Conservation (phyloP, 2,888 invertebrate genomes). For the Nebria brevicollis region DNA sequence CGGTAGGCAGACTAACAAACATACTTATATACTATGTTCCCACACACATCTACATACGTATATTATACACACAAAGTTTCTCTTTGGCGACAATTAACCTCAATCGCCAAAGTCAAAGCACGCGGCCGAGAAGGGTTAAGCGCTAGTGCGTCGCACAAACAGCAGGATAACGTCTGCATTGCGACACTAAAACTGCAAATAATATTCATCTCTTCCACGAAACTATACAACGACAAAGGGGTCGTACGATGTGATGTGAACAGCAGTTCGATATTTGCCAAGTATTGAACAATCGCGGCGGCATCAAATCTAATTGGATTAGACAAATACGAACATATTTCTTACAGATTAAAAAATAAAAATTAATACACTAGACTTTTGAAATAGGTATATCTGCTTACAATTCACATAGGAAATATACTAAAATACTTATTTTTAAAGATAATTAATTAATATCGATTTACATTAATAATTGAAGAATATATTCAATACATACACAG, state of each 20-base stretch:
- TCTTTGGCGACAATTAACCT: conserved; percentile 36
- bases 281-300: not conserved
- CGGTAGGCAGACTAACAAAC: not conserved
- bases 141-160: conserved; percentile 17
- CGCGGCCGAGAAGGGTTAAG: conserved; percentile 19
- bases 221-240: not conserved
- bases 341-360: too few species aligned
- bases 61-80: conserved; percentile 32
- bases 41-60: not conserved
- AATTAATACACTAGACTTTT: too few species aligned
- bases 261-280: not conserved
- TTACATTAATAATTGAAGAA: too few species aligned
- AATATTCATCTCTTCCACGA: conserved; percentile 22
- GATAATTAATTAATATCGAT: too few species aligned
- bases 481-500: too few species aligned
- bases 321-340: too few species aligned
- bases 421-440: too few species aligned
- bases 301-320: not conserved
- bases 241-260: not conserved
- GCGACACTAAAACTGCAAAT: conserved; percentile 40
- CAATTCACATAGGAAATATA: too few species aligned
- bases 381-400: too few species aligned
- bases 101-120: conserved; percentile 31
- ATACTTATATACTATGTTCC: not conserved
- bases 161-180: conserved; percentile 30